Conservation (phyloP, 2,888 invertebrate species). For the Chamaedrilus cognettii region DNA sequence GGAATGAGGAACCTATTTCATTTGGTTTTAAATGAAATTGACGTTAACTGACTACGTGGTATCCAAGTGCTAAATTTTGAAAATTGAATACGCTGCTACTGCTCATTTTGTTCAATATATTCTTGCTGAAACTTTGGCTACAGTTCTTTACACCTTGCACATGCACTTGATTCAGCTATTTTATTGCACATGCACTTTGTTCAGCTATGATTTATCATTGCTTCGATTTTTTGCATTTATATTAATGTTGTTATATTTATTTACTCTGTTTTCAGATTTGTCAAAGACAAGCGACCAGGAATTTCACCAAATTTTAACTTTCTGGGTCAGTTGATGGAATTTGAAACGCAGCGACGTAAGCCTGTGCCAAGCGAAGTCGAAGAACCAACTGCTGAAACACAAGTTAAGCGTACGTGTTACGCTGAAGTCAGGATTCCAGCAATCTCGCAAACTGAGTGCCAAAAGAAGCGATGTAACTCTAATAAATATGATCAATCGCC, state of each 20-base stretch:
- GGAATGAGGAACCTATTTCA: too few relatives aligned
- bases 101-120: too few relatives aligned
- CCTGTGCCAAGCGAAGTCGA: not conserved
- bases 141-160: too few relatives aligned
- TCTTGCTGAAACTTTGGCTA: too few relatives aligned
- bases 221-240: not conserved
- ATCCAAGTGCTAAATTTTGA: too few relatives aligned
- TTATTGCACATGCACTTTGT: not conserved
- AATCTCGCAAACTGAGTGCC: not conserved
- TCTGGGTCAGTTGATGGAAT: slow-evolving; percentile 66
- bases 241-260: too few relatives aligned
- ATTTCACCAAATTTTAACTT: slow-evolving; percentile 70
- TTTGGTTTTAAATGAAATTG: too few relatives aligned
- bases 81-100: too few relatives aligned
- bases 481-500: slow-evolving; percentile 51
- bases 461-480: not conserved
- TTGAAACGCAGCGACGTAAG: slow-evolving; percentile 53
- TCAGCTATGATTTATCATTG: not conserved
- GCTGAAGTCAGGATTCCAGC: not conserved
- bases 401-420: slow-evolving; percentile 25
- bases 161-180: not conserved
- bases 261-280: slow-evolving; percentile 60
- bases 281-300: slow-evolving; percentile 65
- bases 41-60: too few relatives aligned
- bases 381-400: not conserved